Evolutionary conservation across 2,113 vertebrate genomes (phyloP), one percentile per base, ranked within the genome.

Genomic region (Coryphaenoides rupestris): DNA sequence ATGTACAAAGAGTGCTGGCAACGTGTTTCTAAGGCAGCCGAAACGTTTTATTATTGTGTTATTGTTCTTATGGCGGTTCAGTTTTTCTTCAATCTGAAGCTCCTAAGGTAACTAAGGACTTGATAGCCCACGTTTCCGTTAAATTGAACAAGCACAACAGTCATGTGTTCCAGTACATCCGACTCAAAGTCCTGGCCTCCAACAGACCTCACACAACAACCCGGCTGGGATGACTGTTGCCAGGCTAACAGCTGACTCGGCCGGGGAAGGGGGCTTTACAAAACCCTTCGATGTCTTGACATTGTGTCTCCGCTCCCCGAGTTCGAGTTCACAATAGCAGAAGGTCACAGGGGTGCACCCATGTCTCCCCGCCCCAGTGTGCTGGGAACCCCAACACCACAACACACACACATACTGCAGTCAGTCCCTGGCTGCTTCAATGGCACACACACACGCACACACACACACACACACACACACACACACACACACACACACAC

Each of bases 381-480:
- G 79, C 68, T 76, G 75, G 64, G 80, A n/a, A 74, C 74, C 69
- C 70, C 66, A 53, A 61, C 63, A 62, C 65, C 65, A 50, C n/a
- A n/a, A n/a, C n/a, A n/a, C n/a, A n/a, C n/a, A n/a, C 71, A 77
- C 83, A 81, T 73, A 75, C 52, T 80, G 72, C 62, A 67, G 62
- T 76, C 58, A 19, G 47, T 62, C 62, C 54, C 71, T 58, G 2
- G 60, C 19, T 1, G 33, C 15, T 62, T 53, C 63, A 87, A 81
- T 78, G 68, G 75, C 57, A 52, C 55, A 66, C 60, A 58, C 73
- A 55, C 58, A 66, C 70, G 75, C 68, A 74, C 33, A 5, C 33
- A 40, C 33, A 40, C 4, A 40, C 73, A 77, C 83, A 82, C 74
- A 75, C 47, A 74, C 61, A 74, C 63, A 45, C 40, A 63, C 55